Evolutionary conservation across 2,113 vertebrate genomes (phyloP).

Genomic region (Erinaceus europaeus): DNA sequence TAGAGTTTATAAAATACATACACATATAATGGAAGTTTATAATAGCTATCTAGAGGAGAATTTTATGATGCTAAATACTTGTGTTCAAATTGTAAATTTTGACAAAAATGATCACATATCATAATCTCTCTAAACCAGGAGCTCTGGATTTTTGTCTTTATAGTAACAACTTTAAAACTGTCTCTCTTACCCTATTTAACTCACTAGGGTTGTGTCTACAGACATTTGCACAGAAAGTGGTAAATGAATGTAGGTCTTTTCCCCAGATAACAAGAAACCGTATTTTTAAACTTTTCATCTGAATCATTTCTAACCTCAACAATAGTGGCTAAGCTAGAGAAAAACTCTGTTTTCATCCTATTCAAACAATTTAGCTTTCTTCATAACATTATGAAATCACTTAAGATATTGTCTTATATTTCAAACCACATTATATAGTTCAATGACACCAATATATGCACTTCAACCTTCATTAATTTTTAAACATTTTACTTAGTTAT

Average conservation of each 20-base stretch:
- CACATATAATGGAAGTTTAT: not conserved
- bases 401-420: not conserved
- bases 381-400: conserved; percentile 23
- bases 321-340: not conserved
- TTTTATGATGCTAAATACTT: conserved; percentile 35
- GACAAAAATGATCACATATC: conserved; percentile 29
- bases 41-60: not conserved
- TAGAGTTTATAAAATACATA: conserved; percentile 19
- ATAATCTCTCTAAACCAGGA: conserved; percentile 29
- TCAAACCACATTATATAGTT: not conserved
- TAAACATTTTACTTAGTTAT: conserved; percentile 32
- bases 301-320: conserved; percentile 16
- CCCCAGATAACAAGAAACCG: not conserved
- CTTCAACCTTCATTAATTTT: conserved; percentile 19
- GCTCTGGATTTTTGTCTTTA: conserved; percentile 36
- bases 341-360: conserved; percentile 5
- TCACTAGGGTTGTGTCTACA: conserved; percentile 33
- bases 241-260: not conserved
- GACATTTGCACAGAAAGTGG: conserved; percentile 29
- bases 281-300: conserved; percentile 46
- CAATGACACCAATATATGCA: not conserved
- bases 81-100: conserved; percentile 22
- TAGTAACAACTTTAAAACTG: conserved; percentile 4
- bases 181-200: not conserved
- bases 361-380: conserved; percentile 29